Percentiles rank a stretch among this genome's conserved stretches.
Conservation (phyloP, 2,113 vertebrate species). For the Ictalurus punctatus region DNA sequence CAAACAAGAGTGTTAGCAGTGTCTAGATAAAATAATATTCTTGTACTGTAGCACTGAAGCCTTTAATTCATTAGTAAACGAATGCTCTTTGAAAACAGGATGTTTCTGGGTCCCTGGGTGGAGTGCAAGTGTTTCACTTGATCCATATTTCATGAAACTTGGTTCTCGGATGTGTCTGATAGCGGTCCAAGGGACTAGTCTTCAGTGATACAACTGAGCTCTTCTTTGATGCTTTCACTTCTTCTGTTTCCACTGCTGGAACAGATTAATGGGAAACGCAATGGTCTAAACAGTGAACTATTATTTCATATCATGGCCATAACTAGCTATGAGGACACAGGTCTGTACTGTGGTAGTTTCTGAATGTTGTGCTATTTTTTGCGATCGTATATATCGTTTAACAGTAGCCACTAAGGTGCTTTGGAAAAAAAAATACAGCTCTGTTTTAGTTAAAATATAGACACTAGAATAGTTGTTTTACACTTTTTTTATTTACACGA, state of each 20-base stretch:
- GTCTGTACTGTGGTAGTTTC: not conserved
- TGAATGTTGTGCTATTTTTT: not conserved
- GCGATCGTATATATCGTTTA: not conserved
- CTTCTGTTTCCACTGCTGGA: conserved; percentile 26
- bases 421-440: not conserved
- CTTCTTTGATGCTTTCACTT: conserved; percentile 21
- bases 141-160: conserved; percentile 51
- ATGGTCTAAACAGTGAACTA: not conserved
- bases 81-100: conserved; percentile 35
- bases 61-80: not conserved
- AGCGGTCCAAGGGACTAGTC: conserved; percentile 28
- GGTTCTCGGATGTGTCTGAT: conserved; percentile 38
- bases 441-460: no score
- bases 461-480: no score
- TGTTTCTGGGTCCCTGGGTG: conserved; percentile 25
- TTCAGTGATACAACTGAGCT: conserved; percentile 34
- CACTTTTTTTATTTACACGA: no score
- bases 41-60: not conserved
- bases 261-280: conserved; percentile 23
- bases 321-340: not conserved
- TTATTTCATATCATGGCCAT: conserved; percentile 16
- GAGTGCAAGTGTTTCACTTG: conserved; percentile 30
- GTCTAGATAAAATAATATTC: conserved; percentile 7
- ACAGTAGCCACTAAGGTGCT: not conserved
- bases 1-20: not conserved